Percentiles rank a stretch among this genome's conserved stretches.
Conservation (phyloP, 2,888 invertebrate species). For the Pyrochroa serraticornis region DNA sequence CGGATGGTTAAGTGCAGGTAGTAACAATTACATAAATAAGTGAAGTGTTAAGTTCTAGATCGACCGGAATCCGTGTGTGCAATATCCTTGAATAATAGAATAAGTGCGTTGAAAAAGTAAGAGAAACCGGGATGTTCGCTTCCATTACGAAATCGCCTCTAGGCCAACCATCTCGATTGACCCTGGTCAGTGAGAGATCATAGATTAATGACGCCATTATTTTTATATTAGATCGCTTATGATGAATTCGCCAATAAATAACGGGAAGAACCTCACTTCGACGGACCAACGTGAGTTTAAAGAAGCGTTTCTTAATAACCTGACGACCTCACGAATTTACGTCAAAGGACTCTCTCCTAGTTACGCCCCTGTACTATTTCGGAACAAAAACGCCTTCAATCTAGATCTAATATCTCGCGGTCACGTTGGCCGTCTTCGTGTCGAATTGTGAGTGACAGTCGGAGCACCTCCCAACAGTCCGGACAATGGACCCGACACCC, state of each 20-base stretch:
- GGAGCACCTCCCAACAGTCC: slow-evolving; percentile 11
- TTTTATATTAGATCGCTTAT: slow-evolving; percentile 16
- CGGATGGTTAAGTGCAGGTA: slow-evolving; percentile 32
- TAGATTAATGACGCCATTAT: slow-evolving; percentile 25
- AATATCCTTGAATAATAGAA: slow-evolving; percentile 24
- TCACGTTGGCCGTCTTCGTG: slow-evolving; percentile 8
- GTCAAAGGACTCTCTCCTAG: too few relatives aligned
- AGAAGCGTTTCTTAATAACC: too few relatives aligned
- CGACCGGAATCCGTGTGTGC: slow-evolving; percentile 31
- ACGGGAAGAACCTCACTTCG: slow-evolving; percentile 3
- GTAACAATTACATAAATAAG: slow-evolving; percentile 32
- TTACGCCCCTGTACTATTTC: neutral
- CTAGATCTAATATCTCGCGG: neutral
- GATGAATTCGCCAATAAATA: slow-evolving; percentile 17
- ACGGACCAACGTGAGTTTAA: too few relatives aligned
- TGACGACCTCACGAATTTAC: too few relatives aligned
- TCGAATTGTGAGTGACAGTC: slow-evolving; percentile 14
- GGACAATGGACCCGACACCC: slow-evolving; percentile 10
- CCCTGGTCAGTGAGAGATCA: slow-evolving; percentile 28
- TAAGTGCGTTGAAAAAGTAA: slow-evolving; percentile 31
- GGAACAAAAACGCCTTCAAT: neutral
- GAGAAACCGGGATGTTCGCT: slow-evolving; percentile 23
- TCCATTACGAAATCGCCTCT: slow-evolving; percentile 19
- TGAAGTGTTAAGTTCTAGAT: slow-evolving; percentile 35
- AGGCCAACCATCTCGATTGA: slow-evolving; percentile 17